Evolutionary conservation across 2,113 vertebrate species (phyloP), one percentile per base, ranked within the genome.

Genomic region (Poeciliopsis turrubarensis): DNA sequence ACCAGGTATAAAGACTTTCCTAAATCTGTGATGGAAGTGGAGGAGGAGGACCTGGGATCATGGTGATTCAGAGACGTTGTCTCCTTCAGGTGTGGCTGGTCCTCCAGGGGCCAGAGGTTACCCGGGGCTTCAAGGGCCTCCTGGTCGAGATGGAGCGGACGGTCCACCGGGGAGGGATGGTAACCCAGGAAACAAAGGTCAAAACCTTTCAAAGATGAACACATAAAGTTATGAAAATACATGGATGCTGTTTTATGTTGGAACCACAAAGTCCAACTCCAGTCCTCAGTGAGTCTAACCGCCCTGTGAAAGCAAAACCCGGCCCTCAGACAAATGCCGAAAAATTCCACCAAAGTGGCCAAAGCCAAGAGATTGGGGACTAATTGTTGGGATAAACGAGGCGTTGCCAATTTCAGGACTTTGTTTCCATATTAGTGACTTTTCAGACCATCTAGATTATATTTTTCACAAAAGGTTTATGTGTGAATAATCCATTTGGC

Each of bases 71-170:
- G 31, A 14, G 5, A n/a, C 2, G 15, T 39, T 70, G n/a, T 81
- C 22, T 79, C 61, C 29, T 25, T 76, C 62, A 95, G 93, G 93
- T 77, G 89, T 92, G 29, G 22, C 60, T 0, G 94, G 93, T n/a
- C 92, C 94, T 4, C 34, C 64, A 12, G 94, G 94, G 62, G 76
- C 83, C 1, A 75, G 75, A 71, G 94, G 94, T 14, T 87, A 60
- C 1, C 32, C 80, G 1, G 94, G 94, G 47, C 4, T 5, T 54
- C 80, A 89, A 13, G 94, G 94, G 73, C 47, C 75, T 41, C 65
- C 44, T 5, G 94, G 94, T 47, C 34, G 44, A 41, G 44, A 76
- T 0, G 94, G 94, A 32, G 26, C 19, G 14, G 69, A 79, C 37
- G 93, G 93, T 51, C 73, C 72, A 25, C 72, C 79, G 2, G 93